These are phyloP conservation scores for Echiichthys vipera DNA, from an alignment of 2,797 vertebrate species.

Conservation along the genomic window DNA sequence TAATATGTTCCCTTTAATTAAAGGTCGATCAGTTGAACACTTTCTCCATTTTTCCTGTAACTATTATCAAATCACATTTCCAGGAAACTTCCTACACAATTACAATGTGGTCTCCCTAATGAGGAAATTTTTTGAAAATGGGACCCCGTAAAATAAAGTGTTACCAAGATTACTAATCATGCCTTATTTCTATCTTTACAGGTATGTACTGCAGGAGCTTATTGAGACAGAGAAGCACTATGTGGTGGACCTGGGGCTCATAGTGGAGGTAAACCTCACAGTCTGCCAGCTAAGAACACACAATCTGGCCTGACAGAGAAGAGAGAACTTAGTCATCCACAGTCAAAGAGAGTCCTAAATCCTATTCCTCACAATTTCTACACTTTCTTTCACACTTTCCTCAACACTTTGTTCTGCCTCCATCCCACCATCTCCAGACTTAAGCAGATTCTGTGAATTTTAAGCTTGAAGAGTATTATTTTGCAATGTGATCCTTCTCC, in stretches of 20 bases:
- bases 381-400: constrained; percentile 46
- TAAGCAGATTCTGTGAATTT: constrained; percentile 69
- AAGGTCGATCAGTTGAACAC: not conserved
- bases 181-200: constrained; percentile 67
- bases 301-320: constrained; percentile 41
- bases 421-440: constrained; percentile 46
- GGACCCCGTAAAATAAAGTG: constrained; percentile 16
- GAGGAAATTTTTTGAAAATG: constrained; percentile 6
- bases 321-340: constrained; percentile 42
- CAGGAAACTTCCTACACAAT: constrained; percentile 1
- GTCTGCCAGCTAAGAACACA: constrained; percentile 32
- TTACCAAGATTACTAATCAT: constrained; percentile 27
- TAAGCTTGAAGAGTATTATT: constrained; percentile 58
- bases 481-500: constrained; percentile 43
- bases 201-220: constrained; percentile 94
- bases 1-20: too few species aligned
- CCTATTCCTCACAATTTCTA: constrained; percentile 59
- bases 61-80: constrained; percentile 5
- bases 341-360: constrained; percentile 52
- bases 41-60: not conserved
- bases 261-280: constrained; percentile 89
- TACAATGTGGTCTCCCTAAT: not conserved
- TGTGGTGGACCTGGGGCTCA: constrained; percentile 91
- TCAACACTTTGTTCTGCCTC: constrained; percentile 47
- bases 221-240: constrained; percentile 95